A percentile compares a stretch with the other conserved stretches of the same genome.
phyloP scores from a whole-genome alignment of 2,113 vertebrate genomes.

The Vireo altiloquus region DNA sequence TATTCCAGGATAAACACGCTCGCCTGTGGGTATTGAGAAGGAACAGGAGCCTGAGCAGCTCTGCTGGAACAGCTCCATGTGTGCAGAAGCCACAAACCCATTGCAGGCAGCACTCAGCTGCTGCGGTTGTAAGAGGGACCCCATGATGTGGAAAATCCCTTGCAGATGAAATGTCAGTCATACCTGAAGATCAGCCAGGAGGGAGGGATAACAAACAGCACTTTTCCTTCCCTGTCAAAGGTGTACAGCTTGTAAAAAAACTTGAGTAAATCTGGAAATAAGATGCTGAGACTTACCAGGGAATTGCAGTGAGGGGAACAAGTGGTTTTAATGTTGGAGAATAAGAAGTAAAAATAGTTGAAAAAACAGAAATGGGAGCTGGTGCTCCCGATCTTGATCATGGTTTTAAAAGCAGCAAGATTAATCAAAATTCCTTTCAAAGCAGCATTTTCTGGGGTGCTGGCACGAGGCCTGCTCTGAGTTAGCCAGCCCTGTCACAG shows the following conservation, averaged over 20 bases:
- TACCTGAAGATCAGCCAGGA: constrained; percentile 20
- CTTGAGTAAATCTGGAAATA: neutral
- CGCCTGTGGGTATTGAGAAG: neutral
- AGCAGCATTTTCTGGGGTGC: neutral
- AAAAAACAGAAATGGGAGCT: neutral
- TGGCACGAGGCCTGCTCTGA: rapidly evolving
- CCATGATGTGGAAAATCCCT: constrained; percentile 41
- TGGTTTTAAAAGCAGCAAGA: neutral
- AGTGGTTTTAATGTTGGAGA: neutral
- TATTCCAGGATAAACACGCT: neutral
- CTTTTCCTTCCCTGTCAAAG: neutral
- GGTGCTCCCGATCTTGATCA: neutral
- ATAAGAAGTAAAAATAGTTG: neutral
- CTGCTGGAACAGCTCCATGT: neutral
- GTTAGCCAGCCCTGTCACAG: neutral
- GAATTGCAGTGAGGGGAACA: neutral
- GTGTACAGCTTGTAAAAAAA: neutral
- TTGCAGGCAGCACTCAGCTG: neutral
- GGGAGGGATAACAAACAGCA: neutral
- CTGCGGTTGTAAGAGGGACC: constrained; percentile 9
- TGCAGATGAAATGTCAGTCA: constrained; percentile 32
- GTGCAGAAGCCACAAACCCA: neutral
- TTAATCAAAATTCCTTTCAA: neutral
- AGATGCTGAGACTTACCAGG: neutral
- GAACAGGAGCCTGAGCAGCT: neutral